phyloP scores from a whole-genome alignment of 1,140 invertebrate species.

The Leptopilina boulardi region DNA sequence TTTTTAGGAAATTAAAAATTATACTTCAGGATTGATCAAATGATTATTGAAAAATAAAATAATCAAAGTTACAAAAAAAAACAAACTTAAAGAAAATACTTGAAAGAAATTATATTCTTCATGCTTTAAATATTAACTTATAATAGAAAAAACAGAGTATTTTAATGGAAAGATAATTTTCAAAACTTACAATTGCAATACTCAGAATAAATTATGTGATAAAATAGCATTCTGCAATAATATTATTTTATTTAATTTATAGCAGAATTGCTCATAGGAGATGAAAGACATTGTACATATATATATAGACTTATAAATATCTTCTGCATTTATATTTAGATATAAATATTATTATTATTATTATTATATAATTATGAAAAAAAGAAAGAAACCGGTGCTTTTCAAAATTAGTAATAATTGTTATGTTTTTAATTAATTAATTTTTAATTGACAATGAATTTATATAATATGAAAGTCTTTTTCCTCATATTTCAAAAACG shows the following conservation, averaged over 20 bases:
- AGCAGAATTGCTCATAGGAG: neutral
- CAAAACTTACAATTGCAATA: constrained; percentile 12
- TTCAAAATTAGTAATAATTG: neutral
- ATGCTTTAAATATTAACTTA: neutral
- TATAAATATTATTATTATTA: neutral
- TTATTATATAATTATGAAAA: neutral
- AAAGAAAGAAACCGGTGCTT: constrained; percentile 1
- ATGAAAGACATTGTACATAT: neutral
- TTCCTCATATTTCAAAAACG: neutral
- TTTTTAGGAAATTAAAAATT: constrained; percentile 1
- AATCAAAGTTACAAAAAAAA: neutral
- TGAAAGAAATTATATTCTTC: neutral
- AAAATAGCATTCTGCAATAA: neutral
- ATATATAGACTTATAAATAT: neutral
- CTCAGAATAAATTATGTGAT: constrained; percentile 24
- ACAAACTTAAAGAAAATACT: neutral
- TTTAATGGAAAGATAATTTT: neutral
- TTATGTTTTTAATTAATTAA: neutral
- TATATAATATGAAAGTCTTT: neutral
- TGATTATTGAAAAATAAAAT: neutral
- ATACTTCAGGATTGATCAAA: neutral
- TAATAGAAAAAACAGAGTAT: neutral
- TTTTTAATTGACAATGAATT: constrained; percentile 4
- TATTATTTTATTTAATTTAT: neutral
- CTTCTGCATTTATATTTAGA: neutral